Evolutionary conservation across 1,140 invertebrate species (phyloP), one percentile per base, ranked within the genome.

Genomic region (Cryptotermes secundus): DNA sequence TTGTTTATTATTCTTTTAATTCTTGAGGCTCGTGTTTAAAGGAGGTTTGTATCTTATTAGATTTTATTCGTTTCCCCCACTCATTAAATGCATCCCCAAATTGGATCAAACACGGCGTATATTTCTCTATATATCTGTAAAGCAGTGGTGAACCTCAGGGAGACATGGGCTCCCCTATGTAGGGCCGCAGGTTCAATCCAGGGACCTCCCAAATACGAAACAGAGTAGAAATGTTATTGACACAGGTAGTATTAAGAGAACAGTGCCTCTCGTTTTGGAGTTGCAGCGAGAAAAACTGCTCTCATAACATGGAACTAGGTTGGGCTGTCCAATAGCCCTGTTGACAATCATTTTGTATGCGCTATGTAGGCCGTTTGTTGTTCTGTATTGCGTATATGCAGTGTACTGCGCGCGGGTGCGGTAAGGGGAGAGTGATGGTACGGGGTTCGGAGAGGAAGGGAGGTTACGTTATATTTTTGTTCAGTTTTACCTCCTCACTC

Each of bases 391-490:
- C 59, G 31, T 72, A 72, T 72, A 72, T 31, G 59, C 7, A 31
- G 59, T 72, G n/a, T 72, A 31, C 7, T 72, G 59, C 59, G 16
- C n/a, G n/a, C n/a, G n/a, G 59, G 59, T 26, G 59, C 22, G 59
- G 59, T 72, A 72, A 49, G 45, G 59, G 59, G 59, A n/a, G n/a
- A 59, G 26, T 0, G 59, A 14, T 72, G 59, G 26, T 10, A n/a
- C 59, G 26, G 59, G 6, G 59, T 0, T 72, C 31, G 59, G 59
- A 31, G 59, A n/a, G 59, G 16, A 31, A 72, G 26, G 59, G 59
- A 72, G 59, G 59, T 72, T 72, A 72, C 59, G 59, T 72, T 72
- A 72, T 72, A 72, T 72, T 72, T 72, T 72, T n/a, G 59, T 72
- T 72, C 59, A 72, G n/a, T 72, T 72, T 72, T 72, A 31, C 59